Conservation (phyloP, 1,140 invertebrate genomes). For the Asobara japonica region DNA sequence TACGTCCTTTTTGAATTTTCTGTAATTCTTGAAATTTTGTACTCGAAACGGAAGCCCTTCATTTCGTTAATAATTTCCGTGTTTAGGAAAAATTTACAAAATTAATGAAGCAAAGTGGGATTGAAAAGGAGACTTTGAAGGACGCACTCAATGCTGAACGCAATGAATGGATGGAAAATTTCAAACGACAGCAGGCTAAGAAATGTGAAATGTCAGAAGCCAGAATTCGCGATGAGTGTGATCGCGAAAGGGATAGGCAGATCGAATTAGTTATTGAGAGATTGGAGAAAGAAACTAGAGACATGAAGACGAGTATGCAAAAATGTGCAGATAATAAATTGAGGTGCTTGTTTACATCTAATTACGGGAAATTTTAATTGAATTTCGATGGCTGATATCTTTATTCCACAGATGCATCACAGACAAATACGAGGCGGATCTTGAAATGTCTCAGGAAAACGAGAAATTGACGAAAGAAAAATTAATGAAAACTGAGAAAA, state of each 20-base stretch:
- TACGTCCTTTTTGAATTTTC: constrained; percentile 9
- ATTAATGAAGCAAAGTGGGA: constrained; percentile 61
- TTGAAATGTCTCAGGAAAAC: constrained; percentile 70
- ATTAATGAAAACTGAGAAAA: constrained; percentile 69
- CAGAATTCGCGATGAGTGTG: constrained; percentile 70
- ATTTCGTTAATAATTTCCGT: no score
- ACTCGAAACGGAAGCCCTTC: no score
- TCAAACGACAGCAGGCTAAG: constrained; percentile 68
- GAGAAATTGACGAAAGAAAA: constrained; percentile 68
- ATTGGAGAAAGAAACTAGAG: constrained; percentile 70
- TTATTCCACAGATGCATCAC: constrained; percentile 70
- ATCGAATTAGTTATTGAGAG: constrained; percentile 74
- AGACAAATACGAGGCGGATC: constrained; percentile 78
- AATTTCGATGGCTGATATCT: constrained; percentile 17
- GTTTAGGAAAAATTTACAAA: constrained; percentile 52
- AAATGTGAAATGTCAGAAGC: constrained; percentile 70
- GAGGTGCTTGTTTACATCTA: constrained; percentile 46
- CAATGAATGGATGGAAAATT: constrained; percentile 68
- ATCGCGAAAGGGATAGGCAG: constrained; percentile 72
- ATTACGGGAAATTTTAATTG: constrained; percentile 22
- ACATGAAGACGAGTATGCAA: constrained; percentile 64
- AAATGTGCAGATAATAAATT: constrained; percentile 71
- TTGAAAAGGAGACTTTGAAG: constrained; percentile 68
- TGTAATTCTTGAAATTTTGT: no score
- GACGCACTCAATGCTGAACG: constrained; percentile 69